Percentiles rank a stretch among this genome's conserved stretches.
Conservation (phyloP, 1,140 invertebrate species). For the Cephus cinctus region DNA sequence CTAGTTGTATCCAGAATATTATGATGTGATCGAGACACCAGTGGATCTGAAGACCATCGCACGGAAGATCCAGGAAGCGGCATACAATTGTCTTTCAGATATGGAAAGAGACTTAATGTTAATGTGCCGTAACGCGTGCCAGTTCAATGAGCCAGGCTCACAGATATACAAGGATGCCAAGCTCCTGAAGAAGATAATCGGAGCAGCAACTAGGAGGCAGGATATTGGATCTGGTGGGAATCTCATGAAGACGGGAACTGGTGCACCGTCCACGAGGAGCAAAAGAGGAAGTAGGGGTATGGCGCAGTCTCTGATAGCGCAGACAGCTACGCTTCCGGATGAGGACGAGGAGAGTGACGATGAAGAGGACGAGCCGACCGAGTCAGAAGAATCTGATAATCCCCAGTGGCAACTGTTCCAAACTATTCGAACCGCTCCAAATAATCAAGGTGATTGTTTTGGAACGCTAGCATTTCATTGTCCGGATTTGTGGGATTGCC, state of each 20-base stretch:
- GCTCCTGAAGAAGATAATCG: conserved; percentile 74
- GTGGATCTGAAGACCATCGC: conserved; percentile 95
- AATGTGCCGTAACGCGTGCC: conserved; percentile 94
- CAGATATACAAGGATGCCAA: conserved; percentile 96
- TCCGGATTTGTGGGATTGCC: too few species aligned
- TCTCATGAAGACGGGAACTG: conserved; percentile 35
- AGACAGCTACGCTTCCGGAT: conserved; percentile 52
- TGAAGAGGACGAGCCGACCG: conserved; percentile 65
- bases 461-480: too few species aligned
- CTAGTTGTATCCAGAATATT: conserved; percentile 96
- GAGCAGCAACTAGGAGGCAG: conserved; percentile 54
- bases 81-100: conserved; percentile 74
- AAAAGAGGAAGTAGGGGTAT: conserved; percentile 55
- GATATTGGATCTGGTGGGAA: conserved; percentile 34
- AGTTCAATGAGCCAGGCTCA: conserved; percentile 95
- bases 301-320: conserved; percentile 52
- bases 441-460: conserved; percentile 59
- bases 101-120: conserved; percentile 89
- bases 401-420: conserved; percentile 81
- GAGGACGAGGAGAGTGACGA: conserved; percentile 65
- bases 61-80: conserved; percentile 82
- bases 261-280: conserved; percentile 53
- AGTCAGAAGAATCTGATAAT: conserved; percentile 66
- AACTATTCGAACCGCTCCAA: conserved; percentile 70
- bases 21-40: conserved; percentile 91